Evolutionary conservation across 2,113 vertebrate species (phyloP).

Genomic region (Pyxicephalus adspersus): DNA sequence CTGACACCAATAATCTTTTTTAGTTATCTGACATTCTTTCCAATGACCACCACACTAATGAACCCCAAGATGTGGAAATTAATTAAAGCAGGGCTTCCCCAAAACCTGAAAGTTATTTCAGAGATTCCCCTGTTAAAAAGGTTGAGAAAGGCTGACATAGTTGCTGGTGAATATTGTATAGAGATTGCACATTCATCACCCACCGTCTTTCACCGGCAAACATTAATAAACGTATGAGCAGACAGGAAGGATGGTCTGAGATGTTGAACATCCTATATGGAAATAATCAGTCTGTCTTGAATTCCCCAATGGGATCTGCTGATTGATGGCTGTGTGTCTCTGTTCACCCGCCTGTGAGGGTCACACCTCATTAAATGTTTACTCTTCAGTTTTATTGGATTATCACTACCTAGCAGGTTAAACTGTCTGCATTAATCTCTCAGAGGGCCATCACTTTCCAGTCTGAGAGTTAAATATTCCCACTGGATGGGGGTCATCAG

Average conservation of each 20-base stretch:
- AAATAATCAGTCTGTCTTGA: not conserved
- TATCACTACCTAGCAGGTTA: slow-evolving; percentile 8
- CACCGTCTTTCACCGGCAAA: too few relatives aligned
- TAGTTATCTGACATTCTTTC: too few relatives aligned
- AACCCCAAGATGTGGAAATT: too few relatives aligned
- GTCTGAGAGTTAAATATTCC: not conserved
- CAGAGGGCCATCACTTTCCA: not conserved
- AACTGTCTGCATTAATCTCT: not conserved
- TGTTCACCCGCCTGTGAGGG: not conserved
- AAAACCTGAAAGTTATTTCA: too few relatives aligned
- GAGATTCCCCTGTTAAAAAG: too few relatives aligned
- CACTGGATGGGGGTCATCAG: not conserved
- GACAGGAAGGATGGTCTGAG: not conserved
- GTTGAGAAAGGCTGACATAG: too few relatives aligned
- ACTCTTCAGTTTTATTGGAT: slow-evolving; percentile 21
- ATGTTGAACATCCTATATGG: not conserved
- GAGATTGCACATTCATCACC: too few relatives aligned
- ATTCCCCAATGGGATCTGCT: not conserved
- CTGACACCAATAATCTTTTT: too few relatives aligned
- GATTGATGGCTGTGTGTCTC: not conserved
- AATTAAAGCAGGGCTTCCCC: too few relatives aligned
- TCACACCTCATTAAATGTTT: slow-evolving; percentile 10
- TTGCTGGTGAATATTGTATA: too few relatives aligned
- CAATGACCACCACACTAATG: too few relatives aligned
- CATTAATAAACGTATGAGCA: too few relatives aligned